Percentiles rank a stretch among this genome's conserved stretches.
Conservation (phyloP, 2,888 invertebrate species). For the Pseudoips prasinana region DNA sequence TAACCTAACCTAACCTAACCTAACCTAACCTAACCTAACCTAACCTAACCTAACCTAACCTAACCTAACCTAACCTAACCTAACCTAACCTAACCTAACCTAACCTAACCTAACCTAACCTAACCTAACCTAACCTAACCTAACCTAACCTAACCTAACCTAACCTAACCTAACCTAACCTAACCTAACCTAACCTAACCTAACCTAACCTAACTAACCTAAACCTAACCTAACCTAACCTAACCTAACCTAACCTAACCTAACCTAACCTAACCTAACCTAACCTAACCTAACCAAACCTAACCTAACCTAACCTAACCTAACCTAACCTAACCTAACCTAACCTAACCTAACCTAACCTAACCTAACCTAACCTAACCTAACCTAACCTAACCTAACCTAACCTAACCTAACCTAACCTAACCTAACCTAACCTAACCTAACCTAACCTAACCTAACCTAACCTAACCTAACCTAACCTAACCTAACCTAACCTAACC, state of each 20-base stretch:
- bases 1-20: constrained; percentile 6
- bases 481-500: constrained; percentile 25
- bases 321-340: constrained; percentile 21
- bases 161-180: constrained; percentile 16
- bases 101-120: constrained; percentile 11
- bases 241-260: constrained; percentile 14
- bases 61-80: constrained; percentile 12
- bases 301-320: constrained; percentile 22
- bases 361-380: constrained; percentile 12
- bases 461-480: constrained; percentile 24
- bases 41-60: constrained; percentile 11
- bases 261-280: constrained; percentile 13
- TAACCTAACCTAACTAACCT: constrained; percentile 7
- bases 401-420: constrained; percentile 14
- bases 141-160: constrained; percentile 17
- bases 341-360: constrained; percentile 19
- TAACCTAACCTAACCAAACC: constrained; percentile 12
- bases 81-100: constrained; percentile 12
- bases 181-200: constrained; percentile 17
- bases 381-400: constrained; percentile 15
- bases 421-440: constrained; percentile 26
- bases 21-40: constrained; percentile 11
- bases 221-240: constrained; percentile 8
- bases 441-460: constrained; percentile 20
- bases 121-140: constrained; percentile 12